Conservation (phyloP, 2,888 invertebrate species). For the Cactoblastis cactorum region DNA sequence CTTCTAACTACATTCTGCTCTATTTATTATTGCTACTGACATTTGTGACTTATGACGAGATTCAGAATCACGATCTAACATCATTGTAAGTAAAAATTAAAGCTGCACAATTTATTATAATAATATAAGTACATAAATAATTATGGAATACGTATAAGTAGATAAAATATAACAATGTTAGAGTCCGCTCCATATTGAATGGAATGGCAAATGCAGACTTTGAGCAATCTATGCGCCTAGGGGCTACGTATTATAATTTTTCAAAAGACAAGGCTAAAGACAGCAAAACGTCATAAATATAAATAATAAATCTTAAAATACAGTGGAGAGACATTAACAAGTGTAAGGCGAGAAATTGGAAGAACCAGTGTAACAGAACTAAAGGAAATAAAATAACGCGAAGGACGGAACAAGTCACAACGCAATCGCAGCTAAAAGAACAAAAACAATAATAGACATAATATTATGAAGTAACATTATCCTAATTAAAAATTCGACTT, state of each 20-base stretch:
- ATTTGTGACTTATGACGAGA: slow-evolving; percentile 79
- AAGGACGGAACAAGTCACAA: slow-evolving; percentile 41
- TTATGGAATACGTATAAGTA: slow-evolving; percentile 63
- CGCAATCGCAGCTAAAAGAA: slow-evolving; percentile 45
- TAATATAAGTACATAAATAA: slow-evolving; percentile 68
- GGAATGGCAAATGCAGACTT: slow-evolving; percentile 52
- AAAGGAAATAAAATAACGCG: slow-evolving; percentile 28
- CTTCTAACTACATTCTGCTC: slow-evolving; percentile 56
- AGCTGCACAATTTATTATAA: slow-evolving; percentile 76
- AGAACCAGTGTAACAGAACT: slow-evolving; percentile 35
- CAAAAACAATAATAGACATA: slow-evolving; percentile 46
- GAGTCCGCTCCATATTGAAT: slow-evolving; percentile 45
- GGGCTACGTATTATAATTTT: slow-evolving; percentile 36
- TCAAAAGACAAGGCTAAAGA: slow-evolving; percentile 47
- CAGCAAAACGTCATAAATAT: no score
- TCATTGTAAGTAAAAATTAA: slow-evolving; percentile 78
- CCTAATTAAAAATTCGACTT: slow-evolving; percentile 66
- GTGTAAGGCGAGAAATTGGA: slow-evolving; percentile 54
- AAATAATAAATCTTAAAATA: slow-evolving; percentile 47
- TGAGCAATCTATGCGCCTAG: slow-evolving; percentile 68
- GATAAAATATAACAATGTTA: slow-evolving; percentile 59
- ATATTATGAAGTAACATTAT: slow-evolving; percentile 46
- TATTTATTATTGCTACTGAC: slow-evolving; percentile 74
- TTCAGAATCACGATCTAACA: slow-evolving; percentile 79
- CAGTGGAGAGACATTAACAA: slow-evolving; percentile 67